Percentiles rank a stretch among this genome's conserved stretches.
Evolutionary conservation across 35 echinoderm and acorn worm species (phyloP).

Genomic region (Antedon bifida): DNA sequence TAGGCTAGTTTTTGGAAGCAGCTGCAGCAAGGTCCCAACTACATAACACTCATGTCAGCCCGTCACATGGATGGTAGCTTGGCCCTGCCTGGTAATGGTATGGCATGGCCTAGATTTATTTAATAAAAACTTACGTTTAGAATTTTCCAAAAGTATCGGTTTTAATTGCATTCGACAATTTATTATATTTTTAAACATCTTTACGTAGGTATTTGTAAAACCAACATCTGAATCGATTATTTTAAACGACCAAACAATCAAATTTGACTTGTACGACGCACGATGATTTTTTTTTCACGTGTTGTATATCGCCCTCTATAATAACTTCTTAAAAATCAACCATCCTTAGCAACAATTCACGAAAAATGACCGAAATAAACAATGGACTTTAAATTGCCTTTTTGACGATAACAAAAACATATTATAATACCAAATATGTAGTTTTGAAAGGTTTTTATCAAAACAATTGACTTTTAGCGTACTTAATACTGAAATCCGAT

Average conservation of each 20-base stretch:
- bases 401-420: background rate
- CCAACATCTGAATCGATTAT: background rate
- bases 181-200: background rate
- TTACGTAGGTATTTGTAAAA: background rate
- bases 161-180: background rate
- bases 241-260: no score
- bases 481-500: background rate
- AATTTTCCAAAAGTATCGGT: background rate
- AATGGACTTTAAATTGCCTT: background rate
- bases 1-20: no score
- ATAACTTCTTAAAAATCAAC: background rate
- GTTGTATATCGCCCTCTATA: background rate
- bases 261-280: no score
- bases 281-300: slow-evolving; percentile 2
- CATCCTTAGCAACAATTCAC: background rate
- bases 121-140: background rate
- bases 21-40: no score
- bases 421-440: background rate
- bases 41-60: no score
- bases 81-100: no score
- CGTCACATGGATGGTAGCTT: no score
- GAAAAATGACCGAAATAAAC: background rate
- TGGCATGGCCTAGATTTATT: background rate
- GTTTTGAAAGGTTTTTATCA: background rate
- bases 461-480: no score